Conservation (phyloP, 1,140 invertebrate species). For the Brachionus rotundiformis region DNA sequence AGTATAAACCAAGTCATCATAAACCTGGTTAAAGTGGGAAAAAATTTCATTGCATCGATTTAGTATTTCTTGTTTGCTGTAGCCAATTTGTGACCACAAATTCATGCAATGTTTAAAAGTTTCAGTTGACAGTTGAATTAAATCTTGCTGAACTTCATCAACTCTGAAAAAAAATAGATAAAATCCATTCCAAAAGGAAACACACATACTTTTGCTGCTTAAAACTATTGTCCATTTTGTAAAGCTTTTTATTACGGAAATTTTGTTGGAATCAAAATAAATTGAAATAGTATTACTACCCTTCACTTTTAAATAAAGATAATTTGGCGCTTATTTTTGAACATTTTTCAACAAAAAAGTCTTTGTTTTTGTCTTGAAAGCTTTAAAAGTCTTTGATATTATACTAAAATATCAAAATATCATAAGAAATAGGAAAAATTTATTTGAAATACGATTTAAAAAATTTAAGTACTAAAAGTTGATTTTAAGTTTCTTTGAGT, state of each 20-base stretch:
- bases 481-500: too few relatives aligned
- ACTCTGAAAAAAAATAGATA: not conserved
- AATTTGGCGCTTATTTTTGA: not conserved
- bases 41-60: not conserved
- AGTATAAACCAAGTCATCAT: slow-evolving; percentile 9
- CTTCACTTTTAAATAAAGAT: not conserved
- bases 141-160: not conserved
- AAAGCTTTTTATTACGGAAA: not conserved
- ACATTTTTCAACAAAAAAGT: not conserved
- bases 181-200: not conserved
- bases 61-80: not conserved
- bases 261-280: not conserved
- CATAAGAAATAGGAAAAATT: too few relatives aligned
- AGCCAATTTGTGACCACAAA: slow-evolving; percentile 21
- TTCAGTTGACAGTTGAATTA: not conserved
- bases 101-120: not conserved
- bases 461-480: too few relatives aligned
- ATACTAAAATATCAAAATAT: too few relatives aligned
- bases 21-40: not conserved
- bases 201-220: not conserved
- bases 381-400: too few relatives aligned
- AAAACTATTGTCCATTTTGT: not conserved
- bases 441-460: too few relatives aligned
- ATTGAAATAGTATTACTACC: not conserved
- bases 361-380: not conserved